phyloP scores from a whole-genome alignment of 2,797 vertebrate genomes.

The Potorous gilbertii region DNA sequence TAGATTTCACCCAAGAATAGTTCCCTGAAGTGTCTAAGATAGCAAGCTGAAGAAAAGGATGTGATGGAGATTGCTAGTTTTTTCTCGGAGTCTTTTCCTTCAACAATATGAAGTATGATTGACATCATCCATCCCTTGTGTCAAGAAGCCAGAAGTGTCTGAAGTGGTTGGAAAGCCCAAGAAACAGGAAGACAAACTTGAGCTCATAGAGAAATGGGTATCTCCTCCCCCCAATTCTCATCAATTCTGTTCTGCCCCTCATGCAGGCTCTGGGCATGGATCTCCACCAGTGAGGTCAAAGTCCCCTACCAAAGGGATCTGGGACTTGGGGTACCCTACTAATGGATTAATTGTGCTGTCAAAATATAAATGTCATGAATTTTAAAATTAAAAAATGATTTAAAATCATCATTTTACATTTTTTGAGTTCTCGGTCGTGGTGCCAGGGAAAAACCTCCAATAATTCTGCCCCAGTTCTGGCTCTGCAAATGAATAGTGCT shows the following conservation, averaged over 20 bases:
- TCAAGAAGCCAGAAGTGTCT: neutral
- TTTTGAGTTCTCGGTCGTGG: neutral
- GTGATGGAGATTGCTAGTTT: neutral
- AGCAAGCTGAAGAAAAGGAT: neutral
- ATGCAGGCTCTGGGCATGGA: neutral
- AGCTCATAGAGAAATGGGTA: neutral
- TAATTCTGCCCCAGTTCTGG: neutral
- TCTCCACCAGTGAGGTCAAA: neutral
- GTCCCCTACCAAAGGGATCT: neutral
- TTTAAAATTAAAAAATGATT: neutral
- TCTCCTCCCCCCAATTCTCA: neutral
- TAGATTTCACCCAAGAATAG: neutral
- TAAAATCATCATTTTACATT: neutral
- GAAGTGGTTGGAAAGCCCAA: neutral
- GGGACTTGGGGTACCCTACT: neutral
- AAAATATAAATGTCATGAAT: neutral
- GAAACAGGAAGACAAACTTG: neutral
- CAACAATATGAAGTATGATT: neutral
- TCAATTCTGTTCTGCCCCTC: neutral
- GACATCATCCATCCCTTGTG: neutral
- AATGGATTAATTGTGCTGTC: neutral
- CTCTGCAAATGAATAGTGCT: neutral
- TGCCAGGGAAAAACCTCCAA: neutral
- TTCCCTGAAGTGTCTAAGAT: neutral
- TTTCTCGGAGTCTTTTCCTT: neutral